Percentiles rank a stretch among this genome's conserved stretches.
Evolutionary conservation across 2,113 vertebrate genomes (phyloP).

Genomic region (Lepus timidus): DNA sequence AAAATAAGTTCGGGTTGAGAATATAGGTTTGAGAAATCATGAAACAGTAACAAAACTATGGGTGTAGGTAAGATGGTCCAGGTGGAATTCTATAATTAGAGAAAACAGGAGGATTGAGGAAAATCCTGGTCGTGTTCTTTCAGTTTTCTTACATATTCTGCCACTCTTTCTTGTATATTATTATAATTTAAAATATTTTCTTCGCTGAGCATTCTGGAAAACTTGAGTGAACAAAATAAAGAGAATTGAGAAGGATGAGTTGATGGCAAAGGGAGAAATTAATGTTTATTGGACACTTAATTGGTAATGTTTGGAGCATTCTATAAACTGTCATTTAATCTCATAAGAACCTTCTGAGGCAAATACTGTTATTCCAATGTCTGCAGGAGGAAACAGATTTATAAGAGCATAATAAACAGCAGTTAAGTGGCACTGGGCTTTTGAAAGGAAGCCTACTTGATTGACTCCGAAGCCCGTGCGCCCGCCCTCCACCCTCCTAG

Average conservation of each 20-base stretch:
- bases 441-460: not conserved
- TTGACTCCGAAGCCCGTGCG: not conserved
- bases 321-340: not conserved
- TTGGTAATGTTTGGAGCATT: not conserved
- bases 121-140: not conserved
- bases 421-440: constrained; percentile 3
- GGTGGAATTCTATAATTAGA: constrained; percentile 17
- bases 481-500: not conserved
- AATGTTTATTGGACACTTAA: constrained; percentile 19
- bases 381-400: not conserved
- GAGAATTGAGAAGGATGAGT: not conserved
- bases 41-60: not conserved
- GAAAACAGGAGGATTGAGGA: constrained; percentile 7
- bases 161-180: not conserved
- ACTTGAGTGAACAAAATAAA: constrained; percentile 24
- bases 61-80: not conserved
- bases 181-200: constrained; percentile 44
- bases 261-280: not conserved
- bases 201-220: constrained; percentile 17
- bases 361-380: not conserved
- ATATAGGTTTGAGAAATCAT: not conserved
- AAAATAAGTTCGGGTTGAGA: not conserved
- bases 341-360: constrained; percentile 33
- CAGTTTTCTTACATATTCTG: not conserved
- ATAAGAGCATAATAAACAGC: not conserved